phyloP scores from a whole-genome alignment of 2,888 invertebrate species.

The Rhagium mordax region DNA sequence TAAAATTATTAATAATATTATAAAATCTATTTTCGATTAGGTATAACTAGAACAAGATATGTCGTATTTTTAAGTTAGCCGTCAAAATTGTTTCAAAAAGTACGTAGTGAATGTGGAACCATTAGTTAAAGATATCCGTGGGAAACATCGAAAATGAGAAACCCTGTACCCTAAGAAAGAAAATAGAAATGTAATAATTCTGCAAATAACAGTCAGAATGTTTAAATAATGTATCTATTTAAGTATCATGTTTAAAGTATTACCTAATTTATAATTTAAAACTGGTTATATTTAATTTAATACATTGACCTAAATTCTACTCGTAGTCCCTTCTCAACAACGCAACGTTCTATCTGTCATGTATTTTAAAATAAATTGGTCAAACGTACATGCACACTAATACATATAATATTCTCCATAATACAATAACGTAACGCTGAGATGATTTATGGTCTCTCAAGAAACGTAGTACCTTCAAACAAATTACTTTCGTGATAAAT shows the following conservation, averaged over 20 bases:
- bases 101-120: no score
- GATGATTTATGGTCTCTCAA: conserved; percentile 21
- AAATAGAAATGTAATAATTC: no score
- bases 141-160: no score
- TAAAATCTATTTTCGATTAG: no score
- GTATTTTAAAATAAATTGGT: conserved; percentile 26
- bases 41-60: no score
- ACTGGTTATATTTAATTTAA: not conserved
- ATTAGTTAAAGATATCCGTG: no score
- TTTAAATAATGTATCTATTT: no score
- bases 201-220: no score
- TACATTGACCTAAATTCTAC: not conserved
- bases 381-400: conserved; percentile 14
- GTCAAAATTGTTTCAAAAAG: no score
- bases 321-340: not conserved
- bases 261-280: not conserved
- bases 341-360: conserved; percentile 8
- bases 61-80: no score
- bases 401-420: not conserved
- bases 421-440: conserved; percentile 1
- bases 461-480: conserved; percentile 12
- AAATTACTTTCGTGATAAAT: conserved; percentile 23
- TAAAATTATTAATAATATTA: no score
- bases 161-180: no score
- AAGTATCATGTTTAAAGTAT: not conserved